These are phyloP conservation scores for Ceratina australensis DNA, from an alignment of 1,140 invertebrate species.

Conservation along the genomic window DNA sequence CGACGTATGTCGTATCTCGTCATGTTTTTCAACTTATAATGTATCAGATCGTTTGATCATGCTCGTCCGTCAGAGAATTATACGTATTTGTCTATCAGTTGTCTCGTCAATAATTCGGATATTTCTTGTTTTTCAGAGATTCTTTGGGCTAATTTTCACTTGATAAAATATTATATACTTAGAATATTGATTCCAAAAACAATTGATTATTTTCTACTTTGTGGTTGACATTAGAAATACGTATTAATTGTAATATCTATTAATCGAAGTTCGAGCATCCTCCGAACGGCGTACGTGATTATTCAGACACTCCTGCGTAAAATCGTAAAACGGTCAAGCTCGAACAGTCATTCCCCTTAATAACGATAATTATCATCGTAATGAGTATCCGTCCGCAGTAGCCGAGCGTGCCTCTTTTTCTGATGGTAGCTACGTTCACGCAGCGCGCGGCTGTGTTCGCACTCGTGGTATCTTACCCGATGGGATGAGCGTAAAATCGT, in stretches of 20 bases:
- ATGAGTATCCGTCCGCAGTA: slow-evolving; percentile 1
- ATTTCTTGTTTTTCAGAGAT: too few species aligned
- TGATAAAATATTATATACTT: too few species aligned
- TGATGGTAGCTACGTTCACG: background rate
- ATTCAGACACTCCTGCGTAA: background rate
- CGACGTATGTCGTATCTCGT: too few species aligned
- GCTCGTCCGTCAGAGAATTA: too few species aligned
- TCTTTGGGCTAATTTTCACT: too few species aligned
- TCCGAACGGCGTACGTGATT: background rate
- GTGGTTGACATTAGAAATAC: background rate
- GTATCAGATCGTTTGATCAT: too few species aligned
- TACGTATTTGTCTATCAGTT: too few species aligned
- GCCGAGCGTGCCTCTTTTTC: background rate
- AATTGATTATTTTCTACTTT: background rate
- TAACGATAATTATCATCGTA: slow-evolving; percentile 15
- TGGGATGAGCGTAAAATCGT: slow-evolving; percentile 73
- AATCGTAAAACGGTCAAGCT: background rate
- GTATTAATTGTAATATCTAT: too few species aligned
- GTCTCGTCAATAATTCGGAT: too few species aligned
- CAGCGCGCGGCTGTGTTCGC: background rate
- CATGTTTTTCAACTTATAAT: too few species aligned
- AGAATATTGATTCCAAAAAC: too few species aligned
- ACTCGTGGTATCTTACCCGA: background rate
- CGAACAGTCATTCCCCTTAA: slow-evolving; percentile 8
- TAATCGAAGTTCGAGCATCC: background rate